Percentiles rank a stretch among this genome's conserved stretches.
Evolutionary conservation across 2,797 vertebrate species (phyloP).

Genomic region (Pseudopleuronectes americanus): DNA sequence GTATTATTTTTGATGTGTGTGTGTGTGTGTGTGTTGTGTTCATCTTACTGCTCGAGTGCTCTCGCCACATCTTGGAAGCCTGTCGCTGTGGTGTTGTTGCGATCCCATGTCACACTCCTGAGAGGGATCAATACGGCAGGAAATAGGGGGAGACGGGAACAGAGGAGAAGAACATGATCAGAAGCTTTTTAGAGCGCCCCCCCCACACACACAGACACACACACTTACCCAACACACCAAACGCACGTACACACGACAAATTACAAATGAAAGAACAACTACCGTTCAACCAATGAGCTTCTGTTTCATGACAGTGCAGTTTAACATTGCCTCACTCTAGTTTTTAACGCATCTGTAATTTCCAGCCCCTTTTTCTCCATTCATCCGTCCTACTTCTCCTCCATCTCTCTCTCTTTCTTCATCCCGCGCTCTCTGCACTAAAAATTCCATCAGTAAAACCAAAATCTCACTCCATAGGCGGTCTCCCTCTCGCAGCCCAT

Average conservation of each 20-base stretch:
- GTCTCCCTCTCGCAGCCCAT: constrained; percentile 37
- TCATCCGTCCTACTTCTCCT: constrained; percentile 33
- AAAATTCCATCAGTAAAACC: constrained; percentile 60
- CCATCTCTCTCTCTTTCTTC: constrained; percentile 6
- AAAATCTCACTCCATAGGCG: constrained; percentile 58
- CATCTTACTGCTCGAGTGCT: constrained; percentile 91
- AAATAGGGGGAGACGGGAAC: constrained; percentile 47
- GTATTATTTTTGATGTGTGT: not conserved
- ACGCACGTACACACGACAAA: constrained; percentile 1
- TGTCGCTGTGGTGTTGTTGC: constrained; percentile 89
- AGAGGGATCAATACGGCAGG: constrained; percentile 44
- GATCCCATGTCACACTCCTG: constrained; percentile 93
- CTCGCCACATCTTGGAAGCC: constrained; percentile 92
- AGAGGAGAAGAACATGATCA: constrained; percentile 40
- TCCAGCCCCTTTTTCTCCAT: constrained; percentile 27
- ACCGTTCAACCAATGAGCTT: constrained; percentile 50
- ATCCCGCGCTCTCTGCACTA: constrained; percentile 50
- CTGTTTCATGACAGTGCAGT: constrained; percentile 36
- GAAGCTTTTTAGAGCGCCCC: constrained; percentile 30
- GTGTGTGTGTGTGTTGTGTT: constrained; percentile 30
- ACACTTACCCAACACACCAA: not conserved
- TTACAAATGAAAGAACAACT: constrained; percentile 3
- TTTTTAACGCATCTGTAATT: constrained; percentile 49
- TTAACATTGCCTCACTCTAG: constrained; percentile 30
- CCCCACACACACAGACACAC: too few species aligned